Percentiles rank a stretch among this genome's conserved stretches.
These are phyloP conservation scores for Eupithecia subfuscata DNA, from an alignment of 2,888 invertebrate genomes.

Conservation along the genomic window DNA sequence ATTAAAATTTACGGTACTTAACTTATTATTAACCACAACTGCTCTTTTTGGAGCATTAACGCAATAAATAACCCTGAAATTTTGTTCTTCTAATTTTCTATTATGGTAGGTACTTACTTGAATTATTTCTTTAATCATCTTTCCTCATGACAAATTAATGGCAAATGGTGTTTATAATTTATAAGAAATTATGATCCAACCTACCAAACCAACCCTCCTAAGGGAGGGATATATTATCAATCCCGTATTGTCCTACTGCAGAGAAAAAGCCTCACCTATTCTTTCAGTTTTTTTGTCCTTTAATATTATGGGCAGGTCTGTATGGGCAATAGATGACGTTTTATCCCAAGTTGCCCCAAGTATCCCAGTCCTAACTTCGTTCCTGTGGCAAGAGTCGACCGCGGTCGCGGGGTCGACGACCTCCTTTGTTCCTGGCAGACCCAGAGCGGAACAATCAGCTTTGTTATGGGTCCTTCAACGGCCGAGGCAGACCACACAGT, in stretches of 20 bases:
- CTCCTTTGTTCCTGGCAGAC: slow-evolving; percentile 72
- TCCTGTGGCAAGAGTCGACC: slow-evolving; percentile 51
- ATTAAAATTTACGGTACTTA: too few relatives aligned
- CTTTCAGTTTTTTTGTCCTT: background rate
- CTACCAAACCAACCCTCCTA: background rate
- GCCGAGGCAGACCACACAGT: slow-evolving; percentile 34
- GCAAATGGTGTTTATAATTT: too few relatives aligned
- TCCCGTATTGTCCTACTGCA: background rate
- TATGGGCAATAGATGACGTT: background rate
- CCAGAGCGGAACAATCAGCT: slow-evolving; percentile 57
- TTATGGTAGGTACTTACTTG: too few relatives aligned
- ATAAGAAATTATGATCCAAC: background rate
- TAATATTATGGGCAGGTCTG: background rate
- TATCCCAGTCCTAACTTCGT: slow-evolving; percentile 13
- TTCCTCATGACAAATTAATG: too few relatives aligned
- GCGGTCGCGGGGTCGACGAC: slow-evolving; percentile 69
- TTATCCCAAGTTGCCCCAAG: background rate
- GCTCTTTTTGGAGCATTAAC: background rate
- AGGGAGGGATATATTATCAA: background rate
- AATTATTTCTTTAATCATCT: too few relatives aligned
- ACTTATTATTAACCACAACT: background rate
- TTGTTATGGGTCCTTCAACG: slow-evolving; percentile 58
- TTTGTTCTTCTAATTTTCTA: too few relatives aligned
- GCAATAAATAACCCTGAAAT: background rate
- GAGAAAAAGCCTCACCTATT: background rate